Percentiles rank a stretch among this genome's conserved stretches.
Conservation (phyloP, 2,113 vertebrate genomes). For the Patagioenas fasciata region DNA sequence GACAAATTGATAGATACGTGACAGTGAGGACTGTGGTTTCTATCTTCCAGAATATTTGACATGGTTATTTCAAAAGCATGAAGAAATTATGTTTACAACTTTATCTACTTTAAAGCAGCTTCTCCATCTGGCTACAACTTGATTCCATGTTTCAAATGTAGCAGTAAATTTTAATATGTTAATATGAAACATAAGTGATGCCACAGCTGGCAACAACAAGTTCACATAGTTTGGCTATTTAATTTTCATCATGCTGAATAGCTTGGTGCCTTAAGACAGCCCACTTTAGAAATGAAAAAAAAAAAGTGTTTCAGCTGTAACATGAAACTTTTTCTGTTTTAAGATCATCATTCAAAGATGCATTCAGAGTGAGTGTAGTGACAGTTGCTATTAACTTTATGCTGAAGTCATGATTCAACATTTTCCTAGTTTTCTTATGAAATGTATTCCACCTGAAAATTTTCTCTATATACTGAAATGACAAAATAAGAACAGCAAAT, state of each 20-base stretch:
- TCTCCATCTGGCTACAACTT: background rate
- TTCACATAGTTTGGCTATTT: background rate
- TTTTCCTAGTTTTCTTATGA: background rate
- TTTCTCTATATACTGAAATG: background rate
- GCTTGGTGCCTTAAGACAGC: background rate
- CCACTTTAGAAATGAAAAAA: background rate
- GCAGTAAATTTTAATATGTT: background rate
- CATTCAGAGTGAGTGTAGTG: background rate
- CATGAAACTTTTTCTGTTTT: background rate
- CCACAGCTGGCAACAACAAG: background rate
- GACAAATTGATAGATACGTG: background rate
- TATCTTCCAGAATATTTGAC: background rate
- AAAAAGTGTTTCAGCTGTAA: background rate
- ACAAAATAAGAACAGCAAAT: background rate
- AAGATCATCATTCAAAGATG: background rate
- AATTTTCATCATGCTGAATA: background rate
- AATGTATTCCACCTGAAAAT: background rate
- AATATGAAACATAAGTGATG: background rate
- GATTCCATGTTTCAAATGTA: background rate
- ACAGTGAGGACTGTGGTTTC: background rate
- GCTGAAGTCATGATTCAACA: background rate
- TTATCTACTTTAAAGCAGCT: background rate
- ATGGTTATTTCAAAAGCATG: background rate
- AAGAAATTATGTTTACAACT: background rate
- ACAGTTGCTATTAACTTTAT: background rate